Conservation (phyloP, 2,797 vertebrate species). For the Lepus oiostolus region DNA sequence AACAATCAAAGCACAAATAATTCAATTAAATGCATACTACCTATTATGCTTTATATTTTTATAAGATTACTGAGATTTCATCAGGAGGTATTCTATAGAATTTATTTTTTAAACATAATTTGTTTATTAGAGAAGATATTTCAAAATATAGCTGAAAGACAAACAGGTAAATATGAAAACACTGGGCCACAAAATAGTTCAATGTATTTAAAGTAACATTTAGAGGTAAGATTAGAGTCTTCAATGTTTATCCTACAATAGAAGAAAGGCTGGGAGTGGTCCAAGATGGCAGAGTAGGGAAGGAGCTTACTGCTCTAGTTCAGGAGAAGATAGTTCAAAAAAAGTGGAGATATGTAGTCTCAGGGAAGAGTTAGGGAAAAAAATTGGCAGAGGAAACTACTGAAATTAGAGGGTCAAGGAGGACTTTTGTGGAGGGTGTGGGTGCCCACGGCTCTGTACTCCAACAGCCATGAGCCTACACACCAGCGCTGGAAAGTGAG, state of each 20-base stretch:
- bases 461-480: too few species aligned
- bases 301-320: too few species aligned
- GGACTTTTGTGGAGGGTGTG: too few species aligned
- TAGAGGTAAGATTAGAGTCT: not conserved
- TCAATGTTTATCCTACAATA: not conserved
- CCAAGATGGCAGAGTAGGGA: too few species aligned
- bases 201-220: not conserved
- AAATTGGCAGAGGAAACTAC: too few species aligned
- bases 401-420: too few species aligned
- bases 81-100: not conserved
- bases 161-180: not conserved
- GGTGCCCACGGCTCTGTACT: too few species aligned
- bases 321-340: too few species aligned
- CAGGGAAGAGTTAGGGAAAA: too few species aligned
- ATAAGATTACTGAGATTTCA: not conserved
- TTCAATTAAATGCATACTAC: not conserved
- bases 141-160: not conserved
- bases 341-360: too few species aligned
- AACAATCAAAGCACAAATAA: not conserved
- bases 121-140: not conserved
- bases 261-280: not conserved
- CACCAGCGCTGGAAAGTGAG: too few species aligned
- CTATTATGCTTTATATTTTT: not conserved
- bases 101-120: constrained; percentile 3
- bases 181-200: not conserved